phyloP scores from a whole-genome alignment of 2,113 vertebrate genomes.

The Oreochromis tanganicae region DNA sequence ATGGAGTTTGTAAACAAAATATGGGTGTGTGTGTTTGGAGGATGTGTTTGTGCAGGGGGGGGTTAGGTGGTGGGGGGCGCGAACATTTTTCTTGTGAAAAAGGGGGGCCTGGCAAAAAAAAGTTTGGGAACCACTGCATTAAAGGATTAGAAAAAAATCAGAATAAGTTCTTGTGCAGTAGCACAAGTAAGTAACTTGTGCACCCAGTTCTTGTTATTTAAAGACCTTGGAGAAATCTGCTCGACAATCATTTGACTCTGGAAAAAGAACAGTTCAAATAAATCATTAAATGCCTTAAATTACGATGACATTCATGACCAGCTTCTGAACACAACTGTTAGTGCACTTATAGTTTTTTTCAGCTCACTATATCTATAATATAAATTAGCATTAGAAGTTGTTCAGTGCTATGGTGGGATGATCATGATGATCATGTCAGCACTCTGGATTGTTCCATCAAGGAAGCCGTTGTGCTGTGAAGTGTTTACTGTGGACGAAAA shows the following conservation, averaged over 20 bases:
- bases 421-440: background rate
- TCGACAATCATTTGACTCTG: background rate
- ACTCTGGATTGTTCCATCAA: background rate
- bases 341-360: background rate
- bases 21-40: too few relatives aligned
- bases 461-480: background rate
- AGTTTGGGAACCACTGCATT: too few relatives aligned
- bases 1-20: too few relatives aligned
- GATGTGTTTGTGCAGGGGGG: too few relatives aligned
- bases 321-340: background rate
- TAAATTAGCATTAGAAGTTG: background rate
- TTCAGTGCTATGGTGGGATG: background rate
- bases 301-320: background rate
- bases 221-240: background rate
- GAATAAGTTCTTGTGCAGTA: background rate
- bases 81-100: too few relatives aligned
- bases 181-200: background rate
- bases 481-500: background rate
- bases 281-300: background rate
- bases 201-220: background rate
- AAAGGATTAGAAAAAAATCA: background rate
- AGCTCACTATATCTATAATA: background rate
- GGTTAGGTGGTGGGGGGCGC: too few relatives aligned
- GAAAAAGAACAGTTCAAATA: background rate
- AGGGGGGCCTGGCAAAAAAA: too few relatives aligned